phyloP scores from a whole-genome alignment of 1,140 invertebrate genomes.

The Centruroides sculpturatus region DNA sequence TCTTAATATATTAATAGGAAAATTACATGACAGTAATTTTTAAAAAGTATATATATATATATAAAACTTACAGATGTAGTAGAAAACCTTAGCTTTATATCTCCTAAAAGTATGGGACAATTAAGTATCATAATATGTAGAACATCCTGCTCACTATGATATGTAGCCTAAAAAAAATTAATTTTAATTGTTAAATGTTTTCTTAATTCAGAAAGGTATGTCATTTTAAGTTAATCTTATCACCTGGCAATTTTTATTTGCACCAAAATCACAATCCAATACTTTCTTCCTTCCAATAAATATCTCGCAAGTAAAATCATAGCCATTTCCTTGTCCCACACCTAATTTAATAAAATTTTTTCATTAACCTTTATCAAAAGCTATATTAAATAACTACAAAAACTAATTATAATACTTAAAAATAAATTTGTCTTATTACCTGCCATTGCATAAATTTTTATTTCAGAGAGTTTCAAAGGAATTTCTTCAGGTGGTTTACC shows the following conservation, averaged over 20 bases:
- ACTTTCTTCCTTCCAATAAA: slow-evolving; percentile 24
- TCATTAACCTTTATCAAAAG: neutral
- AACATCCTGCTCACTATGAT: slow-evolving; percentile 26
- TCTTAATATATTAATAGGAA: neutral
- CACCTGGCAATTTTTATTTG: slow-evolving; percentile 32
- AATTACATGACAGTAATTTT: too few species aligned
- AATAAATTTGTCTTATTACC: slow-evolving; percentile 20
- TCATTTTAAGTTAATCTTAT: slow-evolving; percentile 1
- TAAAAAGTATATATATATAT: neutral
- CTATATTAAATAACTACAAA: slow-evolving; percentile 1
- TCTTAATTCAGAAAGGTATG: neutral
- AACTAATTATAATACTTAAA: neutral
- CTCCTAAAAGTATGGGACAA: slow-evolving; percentile 28
- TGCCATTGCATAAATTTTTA: slow-evolving; percentile 29
- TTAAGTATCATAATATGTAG: slow-evolving; percentile 25
- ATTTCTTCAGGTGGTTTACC: slow-evolving; percentile 29
- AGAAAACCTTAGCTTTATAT: slow-evolving; percentile 34
- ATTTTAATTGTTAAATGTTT: neutral
- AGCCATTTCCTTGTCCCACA: slow-evolving; percentile 36
- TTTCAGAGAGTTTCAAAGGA: slow-evolving; percentile 26
- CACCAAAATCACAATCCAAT: slow-evolving; percentile 30
- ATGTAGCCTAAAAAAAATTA: slow-evolving; percentile 13
- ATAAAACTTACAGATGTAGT: slow-evolving; percentile 27
- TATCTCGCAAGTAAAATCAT: slow-evolving; percentile 32
- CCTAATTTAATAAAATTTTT: slow-evolving; percentile 17